A percentile compares a stretch with the other conserved stretches of the same genome.
phyloP scores from a whole-genome alignment of 2,888 invertebrate species.

The Caenorhabditis wallacei region DNA sequence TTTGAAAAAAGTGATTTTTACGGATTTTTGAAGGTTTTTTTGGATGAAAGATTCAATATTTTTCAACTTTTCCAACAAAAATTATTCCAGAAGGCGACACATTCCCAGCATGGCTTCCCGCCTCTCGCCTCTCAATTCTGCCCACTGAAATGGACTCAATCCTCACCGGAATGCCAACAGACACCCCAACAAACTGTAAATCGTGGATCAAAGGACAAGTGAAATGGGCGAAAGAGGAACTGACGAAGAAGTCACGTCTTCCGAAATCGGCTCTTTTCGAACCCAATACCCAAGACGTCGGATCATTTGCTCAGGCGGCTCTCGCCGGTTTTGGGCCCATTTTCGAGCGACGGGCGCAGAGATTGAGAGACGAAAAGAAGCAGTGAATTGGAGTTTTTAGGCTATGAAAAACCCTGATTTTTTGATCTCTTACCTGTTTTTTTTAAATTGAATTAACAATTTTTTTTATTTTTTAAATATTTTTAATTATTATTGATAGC shows the following conservation, averaged over 20 bases:
- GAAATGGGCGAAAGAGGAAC: constrained; percentile 48
- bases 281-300: constrained; percentile 40
- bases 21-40: too few relatives aligned
- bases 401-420: too few relatives aligned
- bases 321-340: constrained; percentile 51
- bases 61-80: background rate
- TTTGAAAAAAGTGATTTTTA: too few relatives aligned
- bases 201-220: constrained; percentile 63
- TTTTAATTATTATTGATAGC: too few relatives aligned
- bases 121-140: constrained; percentile 43
- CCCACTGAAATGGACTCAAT: constrained; percentile 33
- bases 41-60: too few relatives aligned
- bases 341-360: constrained; percentile 21
- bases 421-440: too few relatives aligned
- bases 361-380: constrained; percentile 2
- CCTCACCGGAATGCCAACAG: constrained; percentile 22
- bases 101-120: constrained; percentile 39
- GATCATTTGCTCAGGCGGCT: constrained; percentile 42
- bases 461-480: too few relatives aligned
- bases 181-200: constrained; percentile 16
- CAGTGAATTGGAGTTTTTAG: too few relatives aligned
- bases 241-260: background rate
- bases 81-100: constrained; percentile 44
- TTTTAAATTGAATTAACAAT: too few relatives aligned
- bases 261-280: constrained; percentile 38